Conservation (phyloP, 2,113 vertebrate genomes). For the Paramisgurnus dabryanus region DNA sequence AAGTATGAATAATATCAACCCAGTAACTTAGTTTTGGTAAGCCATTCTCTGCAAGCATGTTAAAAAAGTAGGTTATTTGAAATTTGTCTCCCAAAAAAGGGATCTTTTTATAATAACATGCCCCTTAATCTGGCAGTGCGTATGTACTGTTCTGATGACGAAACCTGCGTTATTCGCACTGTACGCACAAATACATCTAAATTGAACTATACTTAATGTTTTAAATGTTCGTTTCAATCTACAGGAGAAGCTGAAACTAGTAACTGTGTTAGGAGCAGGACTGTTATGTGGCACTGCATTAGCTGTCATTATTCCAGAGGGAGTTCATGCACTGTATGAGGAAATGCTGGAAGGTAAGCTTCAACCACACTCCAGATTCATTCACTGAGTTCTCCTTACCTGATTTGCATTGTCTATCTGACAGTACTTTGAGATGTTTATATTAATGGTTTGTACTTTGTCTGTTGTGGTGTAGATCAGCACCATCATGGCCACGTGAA, state of each 20-base stretch:
- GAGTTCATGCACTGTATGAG: conserved; percentile 97
- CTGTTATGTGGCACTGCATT: conserved; percentile 96
- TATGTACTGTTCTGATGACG: no score
- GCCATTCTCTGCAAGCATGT: no score
- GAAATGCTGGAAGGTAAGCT: conserved; percentile 90
- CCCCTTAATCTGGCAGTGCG: no score
- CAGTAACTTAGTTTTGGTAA: no score
- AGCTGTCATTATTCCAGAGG: conserved; percentile 96
- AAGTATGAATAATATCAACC: no score
- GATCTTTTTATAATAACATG: no score
- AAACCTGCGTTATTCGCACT: no score
- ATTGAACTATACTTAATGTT: not conserved
- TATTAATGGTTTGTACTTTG: not conserved
- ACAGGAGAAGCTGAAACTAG: conserved; percentile 92
- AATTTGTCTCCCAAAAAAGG: no score
- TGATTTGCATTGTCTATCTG: not conserved
- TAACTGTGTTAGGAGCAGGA: conserved; percentile 95
- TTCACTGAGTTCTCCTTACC: not conserved
- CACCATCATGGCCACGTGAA: conserved; percentile 81
- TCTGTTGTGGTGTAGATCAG: conserved; percentile 68
- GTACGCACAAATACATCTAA: no score
- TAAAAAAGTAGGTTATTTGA: no score
- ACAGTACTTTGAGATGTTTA: not conserved
- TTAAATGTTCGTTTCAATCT: not conserved
- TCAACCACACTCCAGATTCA: not conserved